Evolutionary conservation across 2,888 invertebrate genomes (phyloP).

Genomic region (Tholera decimalis): DNA sequence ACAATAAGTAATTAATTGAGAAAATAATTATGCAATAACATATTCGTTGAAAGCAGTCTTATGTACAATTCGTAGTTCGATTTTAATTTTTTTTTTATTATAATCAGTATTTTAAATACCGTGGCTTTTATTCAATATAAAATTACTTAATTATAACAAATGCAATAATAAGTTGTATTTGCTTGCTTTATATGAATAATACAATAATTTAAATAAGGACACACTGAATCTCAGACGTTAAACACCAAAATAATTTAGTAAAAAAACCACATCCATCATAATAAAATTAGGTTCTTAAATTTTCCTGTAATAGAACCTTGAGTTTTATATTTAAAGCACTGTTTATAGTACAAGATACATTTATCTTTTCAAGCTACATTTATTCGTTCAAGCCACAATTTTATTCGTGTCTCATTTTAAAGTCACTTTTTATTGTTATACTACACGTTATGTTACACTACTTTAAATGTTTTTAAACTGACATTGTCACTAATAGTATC

Average conservation of each 20-base stretch:
- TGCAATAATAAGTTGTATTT: constrained; percentile 27
- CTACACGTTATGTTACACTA: neutral
- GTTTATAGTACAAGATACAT: neutral
- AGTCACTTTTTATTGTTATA: neutral
- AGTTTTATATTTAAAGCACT: constrained; percentile 1
- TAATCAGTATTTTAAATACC: neutral
- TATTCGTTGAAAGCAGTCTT: constrained; percentile 71
- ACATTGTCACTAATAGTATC: too few relatives aligned
- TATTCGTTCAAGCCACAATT: neutral
- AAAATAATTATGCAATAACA: constrained; percentile 28
- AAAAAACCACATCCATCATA: neutral
- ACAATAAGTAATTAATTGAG: constrained; percentile 34
- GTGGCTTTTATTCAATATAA: neutral
- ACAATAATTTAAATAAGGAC: constrained; percentile 11
- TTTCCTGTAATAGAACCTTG: neutral
- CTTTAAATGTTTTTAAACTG: too few relatives aligned
- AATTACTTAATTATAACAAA: constrained; percentile 20
- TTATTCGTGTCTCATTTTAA: neutral
- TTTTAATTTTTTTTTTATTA: neutral
- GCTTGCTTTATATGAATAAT: neutral
- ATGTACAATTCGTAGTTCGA: constrained; percentile 55
- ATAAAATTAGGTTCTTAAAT: neutral
- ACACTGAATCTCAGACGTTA: neutral
- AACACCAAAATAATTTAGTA: neutral
- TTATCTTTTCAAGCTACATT: neutral